Evolutionary conservation across 2,797 vertebrate genomes (phyloP), one percentile per base, ranked within the genome.

Genomic region (Cyprinella venusta): DNA sequence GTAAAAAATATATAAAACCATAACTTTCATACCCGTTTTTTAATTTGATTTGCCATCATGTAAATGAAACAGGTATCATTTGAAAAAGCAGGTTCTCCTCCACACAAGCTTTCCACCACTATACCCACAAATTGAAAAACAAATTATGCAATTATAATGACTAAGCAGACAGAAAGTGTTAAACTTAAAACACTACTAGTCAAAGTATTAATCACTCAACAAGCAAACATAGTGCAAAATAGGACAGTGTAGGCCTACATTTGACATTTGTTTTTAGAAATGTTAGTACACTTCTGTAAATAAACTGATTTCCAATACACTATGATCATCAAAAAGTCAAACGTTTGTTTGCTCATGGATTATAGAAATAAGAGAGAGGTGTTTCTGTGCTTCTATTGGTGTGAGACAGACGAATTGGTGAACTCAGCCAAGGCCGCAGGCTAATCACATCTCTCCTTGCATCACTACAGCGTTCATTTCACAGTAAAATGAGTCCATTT

Each of bases 401-500:
- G 48, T 65, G 50, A 70, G 45, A 61, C 12, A 36, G 26, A 65
- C 5, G 61, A 54, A 64, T 15, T 65, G 48, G 40, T 7, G 24
- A 69, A n/a, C 56, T 75, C 64, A 81, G 79, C 13, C 63, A 83
- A 65, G 59, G 61, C 15, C 7, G n/a, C 50, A 70, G 56, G 77
- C 40, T 48, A 42, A 85, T 87, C 50, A 33, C 36, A 85, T 85
- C 65, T 80, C 71, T 48, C 70, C 81, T 67, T 74, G 67, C 70
- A 72, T 79, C 81, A 81, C 59, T 76, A 65, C 79, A 65, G 63
- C 65, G 76, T 78, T 88, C 83, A 87, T 87, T 88, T 89, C 83
- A 89, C 85, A 76, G 81, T 84, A 74, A 88, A 87, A 87, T 87
- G 24, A 87, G 78, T 56, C 59, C 36, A 89, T 88, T 88, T 88